Evolutionary conservation across 2,888 invertebrate species (phyloP).

Genomic region (Cyaniris semiargus): DNA sequence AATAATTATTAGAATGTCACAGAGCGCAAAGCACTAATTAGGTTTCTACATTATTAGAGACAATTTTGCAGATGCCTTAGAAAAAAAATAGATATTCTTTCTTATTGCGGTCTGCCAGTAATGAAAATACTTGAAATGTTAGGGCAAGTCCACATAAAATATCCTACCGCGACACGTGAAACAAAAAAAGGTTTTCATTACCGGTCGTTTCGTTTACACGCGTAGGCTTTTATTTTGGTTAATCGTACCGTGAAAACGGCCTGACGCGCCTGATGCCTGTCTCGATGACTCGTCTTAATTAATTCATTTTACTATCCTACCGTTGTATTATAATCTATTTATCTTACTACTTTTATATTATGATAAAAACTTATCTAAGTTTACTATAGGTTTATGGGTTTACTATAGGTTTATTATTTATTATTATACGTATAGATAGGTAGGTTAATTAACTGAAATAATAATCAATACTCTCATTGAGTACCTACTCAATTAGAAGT

Average conservation of each 20-base stretch:
- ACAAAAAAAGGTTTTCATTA: slow-evolving; percentile 61
- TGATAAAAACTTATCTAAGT: no score
- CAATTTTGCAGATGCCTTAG: no score
- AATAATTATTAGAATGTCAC: no score
- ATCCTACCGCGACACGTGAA: slow-evolving; percentile 42
- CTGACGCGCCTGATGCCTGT: slow-evolving; percentile 32
- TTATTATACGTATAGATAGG: no score
- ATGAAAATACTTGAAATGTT: neutral
- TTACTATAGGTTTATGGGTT: no score
- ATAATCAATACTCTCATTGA: no score
- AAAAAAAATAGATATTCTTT: no score
- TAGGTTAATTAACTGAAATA: neutral
- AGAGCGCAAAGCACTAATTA: no score
- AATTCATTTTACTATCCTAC: slow-evolving; percentile 45
- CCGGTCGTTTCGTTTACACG: slow-evolving; percentile 58
- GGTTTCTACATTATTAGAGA: no score
- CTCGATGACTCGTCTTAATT: slow-evolving; percentile 46
- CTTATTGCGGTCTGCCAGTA: no score
- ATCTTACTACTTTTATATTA: neutral
- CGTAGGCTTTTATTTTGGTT: slow-evolving; percentile 58
- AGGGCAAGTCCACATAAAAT: slow-evolving; percentile 45
- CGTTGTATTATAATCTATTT: neutral
- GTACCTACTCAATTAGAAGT: no score
- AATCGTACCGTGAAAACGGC: slow-evolving; percentile 51
- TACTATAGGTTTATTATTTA: no score